Percentiles rank a stretch among this genome's conserved stretches.
Evolutionary conservation across 2,888 invertebrate species (phyloP).

Genomic region (Timandra comae): DNA sequence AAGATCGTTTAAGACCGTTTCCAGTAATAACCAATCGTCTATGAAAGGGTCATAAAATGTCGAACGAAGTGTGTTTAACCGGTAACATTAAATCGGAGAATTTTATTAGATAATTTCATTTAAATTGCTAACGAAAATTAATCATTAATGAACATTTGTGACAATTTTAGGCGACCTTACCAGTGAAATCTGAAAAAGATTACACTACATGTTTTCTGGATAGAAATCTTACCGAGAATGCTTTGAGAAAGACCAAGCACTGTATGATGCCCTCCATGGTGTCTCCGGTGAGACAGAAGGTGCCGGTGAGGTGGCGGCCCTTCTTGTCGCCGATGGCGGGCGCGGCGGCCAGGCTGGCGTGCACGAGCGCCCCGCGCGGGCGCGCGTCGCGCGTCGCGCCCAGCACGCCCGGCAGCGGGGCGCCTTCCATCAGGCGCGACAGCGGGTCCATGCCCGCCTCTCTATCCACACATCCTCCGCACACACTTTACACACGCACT

Average conservation of each 20-base stretch:
- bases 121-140: no score
- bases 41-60: conserved; percentile 18
- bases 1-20: conserved; percentile 26
- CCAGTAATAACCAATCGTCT: conserved; percentile 23
- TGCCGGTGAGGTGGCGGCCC: conserved; percentile 89
- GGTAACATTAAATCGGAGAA: conserved; percentile 3
- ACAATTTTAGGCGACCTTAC: no score
- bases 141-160: no score
- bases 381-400: conserved; percentile 74
- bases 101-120: conserved; percentile 1
- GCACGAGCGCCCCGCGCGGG: conserved; percentile 84
- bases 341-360: conserved; percentile 85
- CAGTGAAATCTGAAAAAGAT: no score
- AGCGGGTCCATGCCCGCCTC: conserved; percentile 83
- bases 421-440: conserved; percentile 87
- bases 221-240: conserved; percentile 96
- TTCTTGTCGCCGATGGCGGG: conserved; percentile 83
- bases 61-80: conserved; percentile 15
- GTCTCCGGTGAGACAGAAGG: conserved; percentile 92
- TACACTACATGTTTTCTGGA: no score
- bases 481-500: conserved; percentile 1
- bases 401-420: conserved; percentile 78
- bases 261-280: conserved; percentile 96
- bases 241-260: conserved; percentile 93
- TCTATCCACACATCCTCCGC: conserved; percentile 17